These are phyloP conservation scores for Allobates femoralis DNA, from an alignment of 2,797 vertebrate genomes.

Conservation along the genomic window DNA sequence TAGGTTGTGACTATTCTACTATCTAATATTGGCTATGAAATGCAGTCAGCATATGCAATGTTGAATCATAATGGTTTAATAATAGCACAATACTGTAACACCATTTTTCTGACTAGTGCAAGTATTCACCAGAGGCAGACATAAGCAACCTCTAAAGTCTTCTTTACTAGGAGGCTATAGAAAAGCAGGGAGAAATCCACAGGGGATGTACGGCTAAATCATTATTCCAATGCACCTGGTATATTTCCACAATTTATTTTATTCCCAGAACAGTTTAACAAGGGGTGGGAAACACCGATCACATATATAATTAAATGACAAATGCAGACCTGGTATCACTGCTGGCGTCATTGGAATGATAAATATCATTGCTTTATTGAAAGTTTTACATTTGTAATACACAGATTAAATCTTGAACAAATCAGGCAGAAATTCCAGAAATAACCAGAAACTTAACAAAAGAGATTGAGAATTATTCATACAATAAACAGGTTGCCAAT, in stretches of 20 bases:
- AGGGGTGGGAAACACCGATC: slow-evolving; percentile 53
- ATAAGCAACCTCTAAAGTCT: slow-evolving; percentile 36
- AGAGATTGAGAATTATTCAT: no score
- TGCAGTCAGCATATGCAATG: not conserved
- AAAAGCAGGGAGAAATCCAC: slow-evolving; percentile 26
- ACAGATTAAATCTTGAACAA: not conserved
- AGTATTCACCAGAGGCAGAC: slow-evolving; percentile 38
- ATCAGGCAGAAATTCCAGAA: not conserved
- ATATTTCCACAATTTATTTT: slow-evolving; percentile 49
- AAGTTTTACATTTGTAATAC: not conserved
- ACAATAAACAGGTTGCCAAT: no score
- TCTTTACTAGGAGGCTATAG: slow-evolving; percentile 37
- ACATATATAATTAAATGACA: slow-evolving; percentile 56
- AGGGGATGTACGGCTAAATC: slow-evolving; percentile 47
- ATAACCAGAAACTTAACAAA: not conserved
- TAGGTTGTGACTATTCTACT: not conserved
- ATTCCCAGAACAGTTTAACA: slow-evolving; percentile 57
- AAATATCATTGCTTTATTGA: not conserved
- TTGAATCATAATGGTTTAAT: slow-evolving; percentile 30
- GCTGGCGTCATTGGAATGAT: slow-evolving; percentile 15
- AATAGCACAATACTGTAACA: not conserved
- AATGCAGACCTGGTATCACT: slow-evolving; percentile 42
- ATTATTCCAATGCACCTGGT: slow-evolving; percentile 59
- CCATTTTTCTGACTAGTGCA: slow-evolving; percentile 18
- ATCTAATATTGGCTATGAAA: not conserved